Evolutionary conservation across 2,113 vertebrate genomes (phyloP).

Genomic region (Barnardius zonarius): DNA sequence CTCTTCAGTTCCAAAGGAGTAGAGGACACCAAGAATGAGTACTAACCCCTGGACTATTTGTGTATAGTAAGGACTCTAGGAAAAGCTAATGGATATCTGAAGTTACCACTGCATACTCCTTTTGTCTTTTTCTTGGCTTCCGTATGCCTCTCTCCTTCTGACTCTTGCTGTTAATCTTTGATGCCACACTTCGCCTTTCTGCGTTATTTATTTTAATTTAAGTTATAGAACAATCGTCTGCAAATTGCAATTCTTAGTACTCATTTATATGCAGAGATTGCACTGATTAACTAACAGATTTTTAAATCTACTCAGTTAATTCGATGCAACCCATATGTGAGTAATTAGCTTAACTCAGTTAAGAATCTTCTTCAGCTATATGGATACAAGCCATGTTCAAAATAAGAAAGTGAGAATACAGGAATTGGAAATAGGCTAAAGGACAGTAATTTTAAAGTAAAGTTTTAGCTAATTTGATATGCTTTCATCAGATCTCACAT

Average conservation of each 20-base stretch:
- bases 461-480: not conserved
- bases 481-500: not conserved
- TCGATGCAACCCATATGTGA: slow-evolving; percentile 37
- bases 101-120: fast-evolving
- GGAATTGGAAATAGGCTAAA: slow-evolving; percentile 3
- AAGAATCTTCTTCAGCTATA: slow-evolving; percentile 21
- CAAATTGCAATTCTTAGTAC: slow-evolving; percentile 7
- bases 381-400: slow-evolving; percentile 17
- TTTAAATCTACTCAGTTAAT: slow-evolving; percentile 49
- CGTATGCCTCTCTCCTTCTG: not conserved
- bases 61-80: not conserved
- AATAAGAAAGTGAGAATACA: not conserved
- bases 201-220: not conserved
- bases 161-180: not conserved
- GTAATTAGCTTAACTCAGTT: slow-evolving; percentile 54
- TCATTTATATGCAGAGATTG: slow-evolving; percentile 35
- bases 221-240: not conserved
- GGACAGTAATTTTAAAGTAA: slow-evolving; percentile 24
- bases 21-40: not conserved
- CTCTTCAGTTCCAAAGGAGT: not conserved
- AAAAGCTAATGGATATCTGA: not conserved
- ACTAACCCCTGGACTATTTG: not conserved
- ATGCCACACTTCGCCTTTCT: not conserved
- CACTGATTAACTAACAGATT: slow-evolving; percentile 35
- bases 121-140: not conserved